A percentile compares a stretch with the other conserved stretches of the same genome.
Evolutionary conservation across 92 coral and sea anemone genomes (phyloP).

Genomic region (Nematostella vectensis): DNA sequence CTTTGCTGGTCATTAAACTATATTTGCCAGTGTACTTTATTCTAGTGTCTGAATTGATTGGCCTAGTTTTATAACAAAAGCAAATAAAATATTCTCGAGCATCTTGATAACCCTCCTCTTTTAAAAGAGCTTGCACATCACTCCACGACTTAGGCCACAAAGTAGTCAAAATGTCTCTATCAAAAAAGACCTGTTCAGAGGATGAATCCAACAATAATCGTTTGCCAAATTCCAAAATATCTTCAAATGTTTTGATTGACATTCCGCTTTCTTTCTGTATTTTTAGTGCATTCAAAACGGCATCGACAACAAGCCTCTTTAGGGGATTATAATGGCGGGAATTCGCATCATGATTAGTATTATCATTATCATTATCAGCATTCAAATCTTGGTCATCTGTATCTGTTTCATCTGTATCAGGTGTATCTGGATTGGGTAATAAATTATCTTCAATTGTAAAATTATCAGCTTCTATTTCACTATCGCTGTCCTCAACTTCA

Average conservation of each 20-base stretch:
- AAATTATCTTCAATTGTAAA: no score
- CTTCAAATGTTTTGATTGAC: slow-evolving; percentile 49
- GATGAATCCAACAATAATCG: slow-evolving; percentile 21
- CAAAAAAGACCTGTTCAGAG: slow-evolving; percentile 35
- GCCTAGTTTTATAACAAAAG: slow-evolving; percentile 29
- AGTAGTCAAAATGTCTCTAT: slow-evolving; percentile 30
- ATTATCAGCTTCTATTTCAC: no score
- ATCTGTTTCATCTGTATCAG: no score
- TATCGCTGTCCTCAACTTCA: no score
- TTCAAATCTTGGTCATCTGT: no score
- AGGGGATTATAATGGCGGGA: no score
- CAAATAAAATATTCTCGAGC: slow-evolving; percentile 45
- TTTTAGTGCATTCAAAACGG: slow-evolving; percentile 52
- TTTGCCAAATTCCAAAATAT: slow-evolving; percentile 56
- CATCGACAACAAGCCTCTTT: slow-evolving; percentile 48
- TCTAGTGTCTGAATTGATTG: slow-evolving; percentile 14
- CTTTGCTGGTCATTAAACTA: slow-evolving; percentile 37
- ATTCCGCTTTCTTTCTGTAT: slow-evolving; percentile 53
- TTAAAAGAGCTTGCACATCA: slow-evolving; percentile 40
- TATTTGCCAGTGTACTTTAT: slow-evolving; percentile 43
- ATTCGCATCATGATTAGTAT: no score
- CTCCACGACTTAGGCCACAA: slow-evolving; percentile 58
- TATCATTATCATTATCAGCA: no score
- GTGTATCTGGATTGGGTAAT: no score
- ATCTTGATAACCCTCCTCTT: slow-evolving; percentile 58